Evolutionary conservation across 2,113 vertebrate species (phyloP).

Genomic region (Felis catus): F.catus_Fca126_mat1.0 CM031421.1:30150001-30150500

Average conservation of each 20-base stretch:
- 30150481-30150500: neutral
- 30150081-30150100: neutral
- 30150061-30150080: neutral
- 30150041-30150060: neutral
- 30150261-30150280: neutral
- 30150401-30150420: neutral
- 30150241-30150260: neutral
- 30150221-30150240: neutral
- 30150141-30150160: neutral
- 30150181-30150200: neutral
- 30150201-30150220: neutral
- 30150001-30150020: constrained; percentile 35
- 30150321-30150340: neutral
- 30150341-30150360: neutral
- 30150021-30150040: neutral
- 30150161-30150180: neutral
- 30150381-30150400: neutral
- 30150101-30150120: neutral
- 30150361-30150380: neutral
- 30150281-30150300: neutral
- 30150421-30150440: neutral
- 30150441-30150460: neutral
- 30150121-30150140: neutral
- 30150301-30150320: neutral
- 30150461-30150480: neutral